These are phyloP conservation scores for Zapus hudsonius DNA, from an alignment of 2,113 vertebrate species.

Conservation along the genomic window DNA sequence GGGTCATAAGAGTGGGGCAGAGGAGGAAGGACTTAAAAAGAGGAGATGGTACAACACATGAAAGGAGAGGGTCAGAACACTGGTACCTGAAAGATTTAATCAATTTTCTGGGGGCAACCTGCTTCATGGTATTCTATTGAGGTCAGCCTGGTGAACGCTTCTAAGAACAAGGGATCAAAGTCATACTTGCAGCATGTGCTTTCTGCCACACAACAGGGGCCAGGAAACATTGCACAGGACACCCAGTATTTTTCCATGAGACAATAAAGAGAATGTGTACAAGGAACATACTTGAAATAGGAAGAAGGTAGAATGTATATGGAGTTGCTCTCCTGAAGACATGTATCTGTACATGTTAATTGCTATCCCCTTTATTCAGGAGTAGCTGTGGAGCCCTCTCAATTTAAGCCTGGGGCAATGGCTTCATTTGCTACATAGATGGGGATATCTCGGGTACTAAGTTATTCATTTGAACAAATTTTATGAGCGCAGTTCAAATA, in stretches of 20 bases:
- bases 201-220: neutral
- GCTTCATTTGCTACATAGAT: neutral
- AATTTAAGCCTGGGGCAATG: neutral
- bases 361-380: neutral
- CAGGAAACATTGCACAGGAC: fast-evolving
- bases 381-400: neutral
- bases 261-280: neutral
- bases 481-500: neutral
- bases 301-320: neutral
- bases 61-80: too few species aligned
- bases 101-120: neutral
- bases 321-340: neutral
- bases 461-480: neutral
- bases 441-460: neutral
- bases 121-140: neutral
- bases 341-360: neutral
- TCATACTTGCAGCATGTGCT: fast-evolving
- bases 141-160: fast-evolving
- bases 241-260: neutral
- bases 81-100: neutral
- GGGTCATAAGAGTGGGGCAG: too few species aligned
- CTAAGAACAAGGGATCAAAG: fast-evolving
- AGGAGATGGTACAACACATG: too few species aligned
- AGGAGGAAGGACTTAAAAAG: too few species aligned
- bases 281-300: neutral